Evolutionary conservation across 2,113 vertebrate genomes (phyloP), one percentile per base, ranked within the genome.

Genomic region (Anser brachyrhynchus): DNA sequence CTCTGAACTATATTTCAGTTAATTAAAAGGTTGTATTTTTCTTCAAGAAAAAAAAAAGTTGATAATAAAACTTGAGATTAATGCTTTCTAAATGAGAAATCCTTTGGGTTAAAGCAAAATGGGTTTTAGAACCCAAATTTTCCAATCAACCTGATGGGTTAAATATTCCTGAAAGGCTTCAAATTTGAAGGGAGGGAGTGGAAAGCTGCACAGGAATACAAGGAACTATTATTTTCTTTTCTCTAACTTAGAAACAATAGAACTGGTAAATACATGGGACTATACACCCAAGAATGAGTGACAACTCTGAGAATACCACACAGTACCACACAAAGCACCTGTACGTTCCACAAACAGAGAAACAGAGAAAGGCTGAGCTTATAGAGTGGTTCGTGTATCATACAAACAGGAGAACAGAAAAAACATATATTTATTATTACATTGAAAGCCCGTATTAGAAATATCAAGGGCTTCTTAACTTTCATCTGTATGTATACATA

Each of bases 21-120:
- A 85, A 93, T 93, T 89, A 92, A 77, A 80, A 91, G 37, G 11
- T 19, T 54, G 51, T 26, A 59, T 86, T 81, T 93, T 87, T 79
- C 80, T 78, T 93, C 67, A 77, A 46, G 65, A 84, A 64, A 11
- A 8, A 49, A 22, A 72, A 44, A 65, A 37, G 87, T 72, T 89
- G 8, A 39, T 54, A 26, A 69, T 51, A 28, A 85, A 91, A 70
- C 7, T 65, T 8, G 6, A 82, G 70, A 87, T 64, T 75, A 89
- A 86, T 17, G 18, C 14, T 76, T 82, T 73, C 41, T 39, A 62
- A 83, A 4, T 69, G 73, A 93, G 49, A 91, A 95, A 81, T n/a
- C 26, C 20, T 85, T 55, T 69, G 35, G 43, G 31, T 85, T 16
- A 73, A 86, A 92, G 44, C 49, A 76, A 57, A 94, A 88, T 3